Evolutionary conservation across 2,888 invertebrate species (phyloP), one percentile per base, ranked within the genome.

Genomic region (Cinara cedri): DNA sequence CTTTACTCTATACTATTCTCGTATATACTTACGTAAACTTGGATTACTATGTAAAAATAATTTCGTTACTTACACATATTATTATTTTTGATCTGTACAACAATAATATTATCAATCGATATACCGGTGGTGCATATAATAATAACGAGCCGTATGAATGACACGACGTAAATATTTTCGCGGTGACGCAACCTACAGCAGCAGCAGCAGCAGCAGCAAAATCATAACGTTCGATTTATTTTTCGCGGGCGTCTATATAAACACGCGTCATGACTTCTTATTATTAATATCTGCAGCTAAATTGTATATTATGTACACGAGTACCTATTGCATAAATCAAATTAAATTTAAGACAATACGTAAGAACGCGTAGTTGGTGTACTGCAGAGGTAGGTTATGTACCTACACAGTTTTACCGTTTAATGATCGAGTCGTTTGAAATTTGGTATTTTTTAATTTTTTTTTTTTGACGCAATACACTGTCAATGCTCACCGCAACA

Each of bases 291-390:
- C n/a, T 34, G 6, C 34, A 6, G 34, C 3, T 34, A 34, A 34
- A 34, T 34, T 34, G 34, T 34, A 34, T 34, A 34, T 34, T 4
- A 34, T 34, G 34, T 34, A 34, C 34, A 3, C 6, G 6, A 6
- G 34, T 21, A 21, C 13, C 13, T n/a, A 8, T 68, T 68, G 68
- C 68, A 26, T 68, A 51, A 68, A 51, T 51, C 68, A 16, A 68
- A 68, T 68, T 49, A 51, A n/a, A 68, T 21, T 14, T 26, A 68
- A 68, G 68, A 68, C 68, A 49, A 68, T 65, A 10, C 65, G 65
- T 26, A 21, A 46, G 46, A 65, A 46, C n/a, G 16, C 16, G 34
- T 34, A 16, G 26, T 9, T 6, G n/a, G n/a, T n/a, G n/a, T n/a
- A n/a, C n/a, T n/a, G n/a, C n/a, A n/a, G n/a, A n/a, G n/a, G n/a